Evolutionary conservation across 2,797 vertebrate species (phyloP).

Genomic region (Poeciliopsis presidionis): DNA sequence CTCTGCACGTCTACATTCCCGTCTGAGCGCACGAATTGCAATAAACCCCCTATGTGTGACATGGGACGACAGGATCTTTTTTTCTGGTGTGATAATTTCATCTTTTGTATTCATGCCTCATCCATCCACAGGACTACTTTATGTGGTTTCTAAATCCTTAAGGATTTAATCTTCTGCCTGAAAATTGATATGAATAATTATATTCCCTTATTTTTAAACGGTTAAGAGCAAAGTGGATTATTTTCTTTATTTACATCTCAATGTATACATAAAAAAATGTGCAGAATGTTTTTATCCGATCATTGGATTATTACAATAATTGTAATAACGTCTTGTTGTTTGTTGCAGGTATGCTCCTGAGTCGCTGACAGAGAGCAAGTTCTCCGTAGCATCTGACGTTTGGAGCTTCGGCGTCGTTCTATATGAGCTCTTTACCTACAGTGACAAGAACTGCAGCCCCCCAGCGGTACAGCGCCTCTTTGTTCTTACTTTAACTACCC

Average conservation of each 20-base stretch:
- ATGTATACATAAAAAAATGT: no score
- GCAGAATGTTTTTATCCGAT: no score
- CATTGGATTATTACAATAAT: no score
- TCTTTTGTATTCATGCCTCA: background rate
- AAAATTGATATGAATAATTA: background rate
- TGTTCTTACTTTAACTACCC: background rate
- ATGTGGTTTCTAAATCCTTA: background rate
- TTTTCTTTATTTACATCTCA: no score
- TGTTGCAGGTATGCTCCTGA: conserved; percentile 94
- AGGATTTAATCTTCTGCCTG: background rate
- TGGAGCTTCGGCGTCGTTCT: conserved; percentile 99
- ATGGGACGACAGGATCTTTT: background rate
- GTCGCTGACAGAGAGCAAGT: conserved; percentile 95
- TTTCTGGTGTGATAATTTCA: background rate
- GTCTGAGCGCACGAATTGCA: background rate
- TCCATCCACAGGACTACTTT: background rate
- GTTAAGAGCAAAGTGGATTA: no score
- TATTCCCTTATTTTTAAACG: no score
- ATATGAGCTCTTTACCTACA: conserved; percentile 96
- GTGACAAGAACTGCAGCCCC: conserved; percentile 96
- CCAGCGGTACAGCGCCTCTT: conserved; percentile 84
- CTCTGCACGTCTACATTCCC: no score
- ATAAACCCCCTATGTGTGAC: no score
- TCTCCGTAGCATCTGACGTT: conserved; percentile 95
- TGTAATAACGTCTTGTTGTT: background rate